Evolutionary conservation across 2,113 vertebrate genomes (phyloP), one percentile per base, ranked within the genome.

Genomic region (Sprattus sprattus): DNA sequence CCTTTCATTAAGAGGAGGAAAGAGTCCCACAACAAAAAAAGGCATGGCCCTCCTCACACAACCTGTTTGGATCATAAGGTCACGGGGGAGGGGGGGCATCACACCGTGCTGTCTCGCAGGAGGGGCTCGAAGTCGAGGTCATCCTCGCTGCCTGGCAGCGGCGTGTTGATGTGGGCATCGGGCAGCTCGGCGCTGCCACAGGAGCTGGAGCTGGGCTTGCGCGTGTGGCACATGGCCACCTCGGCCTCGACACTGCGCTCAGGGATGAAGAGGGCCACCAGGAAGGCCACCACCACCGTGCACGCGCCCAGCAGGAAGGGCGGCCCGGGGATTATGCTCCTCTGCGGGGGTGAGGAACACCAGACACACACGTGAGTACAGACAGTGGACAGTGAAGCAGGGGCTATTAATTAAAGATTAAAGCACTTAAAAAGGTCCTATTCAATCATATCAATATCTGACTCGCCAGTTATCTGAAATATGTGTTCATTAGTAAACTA

Each of bases 181-280:
- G 92, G 94, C 89, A 93, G 90, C 28, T 78, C 71, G 0, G 11
- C 32, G 28, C 10, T 5, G 71, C 71, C 71, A 13, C 71, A 16
- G n/a, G 71, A 78, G 3, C 92, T 94, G 88, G 92, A 92, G 64
- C 93, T 95, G 81, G 95, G 95, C 57, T 97, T 99, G 85, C 94
- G 95, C 84, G 91, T 92, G 49, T 88, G 91, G 89, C 86, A 94
- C 82, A 90, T 90, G 10, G 71, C 71, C 93, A 96, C 97, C 22
- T 89, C 90, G 0, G 94, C 84, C 25, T 78, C 71, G 50, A 87
- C 9, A 87, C 83, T 45, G 89, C 94, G 95, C 87, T 98, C 97
- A 0, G 97, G 97, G 89, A 99, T 99, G 93, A 98, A 97, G 87
- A 99, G 95, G n/a, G 98, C 96, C 0, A 99, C 97, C 75, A 99